Percentiles rank a stretch among this genome's conserved stretches.
Conservation (phyloP, 2,888 invertebrate genomes). For the Ophion slaviceki region DNA sequence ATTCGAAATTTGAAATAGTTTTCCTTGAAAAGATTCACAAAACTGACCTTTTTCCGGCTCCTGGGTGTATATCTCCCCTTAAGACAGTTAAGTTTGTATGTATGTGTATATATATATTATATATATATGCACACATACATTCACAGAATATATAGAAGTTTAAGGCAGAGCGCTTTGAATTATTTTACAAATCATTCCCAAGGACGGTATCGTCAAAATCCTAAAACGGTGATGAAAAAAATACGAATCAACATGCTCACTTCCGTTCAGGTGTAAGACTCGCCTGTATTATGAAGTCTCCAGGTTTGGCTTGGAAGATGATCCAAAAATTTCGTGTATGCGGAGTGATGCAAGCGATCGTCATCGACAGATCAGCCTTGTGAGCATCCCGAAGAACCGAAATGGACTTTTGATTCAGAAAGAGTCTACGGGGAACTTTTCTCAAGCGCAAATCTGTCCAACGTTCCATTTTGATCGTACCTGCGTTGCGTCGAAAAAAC, state of each 20-base stretch:
- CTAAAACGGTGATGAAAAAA: background rate
- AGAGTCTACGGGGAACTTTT: conserved; percentile 77
- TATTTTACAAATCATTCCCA: no score
- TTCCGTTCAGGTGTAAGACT: background rate
- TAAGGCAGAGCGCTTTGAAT: background rate
- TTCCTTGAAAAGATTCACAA: no score
- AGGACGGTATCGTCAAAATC: no score
- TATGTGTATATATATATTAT: no score
- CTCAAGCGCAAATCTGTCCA: conserved; percentile 74
- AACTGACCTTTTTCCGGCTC: no score
- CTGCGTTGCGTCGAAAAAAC: conserved; percentile 61
- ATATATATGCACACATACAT: background rate
- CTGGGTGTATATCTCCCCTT: no score
- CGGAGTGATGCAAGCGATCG: conserved; percentile 74
- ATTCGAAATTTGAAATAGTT: no score
- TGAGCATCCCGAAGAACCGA: conserved; percentile 56
- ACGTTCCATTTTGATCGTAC: conserved; percentile 67
- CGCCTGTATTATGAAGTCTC: conserved; percentile 79
- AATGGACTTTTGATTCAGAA: conserved; percentile 71
- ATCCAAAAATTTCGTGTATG: conserved; percentile 74
- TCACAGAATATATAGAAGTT: background rate
- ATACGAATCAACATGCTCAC: no score
- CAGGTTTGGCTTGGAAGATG: conserved; percentile 74
- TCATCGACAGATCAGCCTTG: conserved; percentile 68
- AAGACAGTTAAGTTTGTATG: no score